Conservation (phyloP, 2,797 vertebrate species). For the Serranus cabrilla region DNA sequence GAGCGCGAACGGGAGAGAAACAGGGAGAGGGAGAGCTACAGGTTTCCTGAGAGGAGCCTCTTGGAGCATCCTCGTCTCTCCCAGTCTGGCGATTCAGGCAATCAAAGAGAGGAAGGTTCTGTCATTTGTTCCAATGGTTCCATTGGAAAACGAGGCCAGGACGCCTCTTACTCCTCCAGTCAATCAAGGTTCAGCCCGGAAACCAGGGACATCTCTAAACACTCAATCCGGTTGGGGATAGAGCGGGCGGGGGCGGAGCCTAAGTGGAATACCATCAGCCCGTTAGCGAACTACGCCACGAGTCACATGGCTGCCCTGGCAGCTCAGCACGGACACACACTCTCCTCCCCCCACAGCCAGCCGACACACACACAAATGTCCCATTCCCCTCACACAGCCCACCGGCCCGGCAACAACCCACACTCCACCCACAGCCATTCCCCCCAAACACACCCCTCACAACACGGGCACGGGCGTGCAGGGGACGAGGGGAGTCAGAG, state of each 20-base stretch:
- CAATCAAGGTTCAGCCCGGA: slow-evolving; percentile 89
- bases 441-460: slow-evolving; percentile 71
- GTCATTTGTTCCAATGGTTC: slow-evolving; percentile 92
- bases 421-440: slow-evolving; percentile 74
- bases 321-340: slow-evolving; percentile 90
- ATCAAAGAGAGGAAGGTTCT: slow-evolving; percentile 92
- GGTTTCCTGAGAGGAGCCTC: slow-evolving; percentile 83
- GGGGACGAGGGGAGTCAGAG: slow-evolving; percentile 91
- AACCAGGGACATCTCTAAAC: slow-evolving; percentile 88
- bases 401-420: slow-evolving; percentile 57
- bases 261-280: slow-evolving; percentile 94
- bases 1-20: slow-evolving; percentile 50
- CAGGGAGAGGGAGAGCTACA: slow-evolving; percentile 74
- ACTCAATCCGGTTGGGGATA: slow-evolving; percentile 84
- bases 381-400: slow-evolving; percentile 70
- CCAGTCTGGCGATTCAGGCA: slow-evolving; percentile 84
- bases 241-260: slow-evolving; percentile 87
- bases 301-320: slow-evolving; percentile 95
- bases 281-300: slow-evolving; percentile 92
- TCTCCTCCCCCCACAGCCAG: slow-evolving; percentile 71
- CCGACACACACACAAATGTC: slow-evolving; percentile 63
- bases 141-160: slow-evolving; percentile 86
- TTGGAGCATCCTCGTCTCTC: slow-evolving; percentile 81
- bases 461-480: slow-evolving; percentile 75
- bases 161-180: slow-evolving; percentile 74